Conservation (phyloP, 1,140 invertebrate species). For the Gryllus bimaculatus region DNA sequence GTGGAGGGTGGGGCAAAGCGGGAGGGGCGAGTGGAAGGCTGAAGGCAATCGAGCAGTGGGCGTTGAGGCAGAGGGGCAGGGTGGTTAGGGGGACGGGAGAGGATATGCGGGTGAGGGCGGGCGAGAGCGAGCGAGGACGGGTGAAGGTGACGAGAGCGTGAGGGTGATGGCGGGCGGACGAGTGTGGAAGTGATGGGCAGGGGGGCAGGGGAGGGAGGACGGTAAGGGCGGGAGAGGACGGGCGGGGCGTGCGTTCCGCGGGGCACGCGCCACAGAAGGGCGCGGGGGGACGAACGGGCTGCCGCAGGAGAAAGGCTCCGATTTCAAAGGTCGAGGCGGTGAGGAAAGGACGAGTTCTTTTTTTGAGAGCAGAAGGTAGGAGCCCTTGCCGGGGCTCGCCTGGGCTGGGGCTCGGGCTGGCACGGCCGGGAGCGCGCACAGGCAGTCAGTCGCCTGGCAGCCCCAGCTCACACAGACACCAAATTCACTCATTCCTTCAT, state of each 20-base stretch:
- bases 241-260: neutral
- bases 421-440: too few species aligned
- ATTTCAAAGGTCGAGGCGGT: conserved; percentile 31
- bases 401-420: too few species aligned
- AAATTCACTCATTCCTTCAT: too few species aligned
- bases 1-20: neutral
- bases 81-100: conserved; percentile 22
- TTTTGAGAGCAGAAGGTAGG: neutral
- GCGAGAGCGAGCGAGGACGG: neutral
- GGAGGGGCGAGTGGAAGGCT: conserved; percentile 14
- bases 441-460: too few species aligned
- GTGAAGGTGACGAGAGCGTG: too few species aligned
- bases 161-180: conserved; percentile 18
- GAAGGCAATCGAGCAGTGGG: too few species aligned
- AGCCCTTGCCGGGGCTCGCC: too few species aligned
- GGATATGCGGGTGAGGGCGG: conserved; percentile 18
- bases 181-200: too few species aligned
- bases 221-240: conserved; percentile 19
- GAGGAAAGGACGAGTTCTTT: neutral
- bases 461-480: too few species aligned
- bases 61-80: conserved; percentile 24
- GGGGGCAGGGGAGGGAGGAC: conserved; percentile 17
- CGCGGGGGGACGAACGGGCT: conserved; percentile 19
- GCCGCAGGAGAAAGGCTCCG: conserved; percentile 30
- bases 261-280: conserved; percentile 23